Percentiles rank a stretch among this genome's conserved stretches.
phyloP scores from a whole-genome alignment of 2,113 vertebrate genomes.

The Cisticola juncidis region DNA sequence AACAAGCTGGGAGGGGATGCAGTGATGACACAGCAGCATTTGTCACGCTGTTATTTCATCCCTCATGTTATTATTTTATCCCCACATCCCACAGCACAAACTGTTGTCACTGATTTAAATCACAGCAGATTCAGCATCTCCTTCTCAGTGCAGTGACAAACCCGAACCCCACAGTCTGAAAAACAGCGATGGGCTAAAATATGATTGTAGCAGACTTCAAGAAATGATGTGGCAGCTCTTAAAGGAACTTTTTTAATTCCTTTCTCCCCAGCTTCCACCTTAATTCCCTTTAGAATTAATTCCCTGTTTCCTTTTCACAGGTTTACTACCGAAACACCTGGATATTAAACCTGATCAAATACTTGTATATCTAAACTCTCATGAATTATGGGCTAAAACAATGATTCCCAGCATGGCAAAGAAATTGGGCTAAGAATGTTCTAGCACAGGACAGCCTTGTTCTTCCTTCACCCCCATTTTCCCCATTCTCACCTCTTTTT shows the following conservation, averaged over 20 bases:
- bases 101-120: not conserved
- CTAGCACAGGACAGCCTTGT: not conserved
- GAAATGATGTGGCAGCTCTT: not conserved
- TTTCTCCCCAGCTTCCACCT: not conserved
- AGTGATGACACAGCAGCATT: not conserved
- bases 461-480: not conserved
- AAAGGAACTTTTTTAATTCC: not conserved
- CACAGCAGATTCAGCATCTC: not conserved
- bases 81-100: accelerated
- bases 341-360: not conserved
- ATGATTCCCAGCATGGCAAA: not conserved
- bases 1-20: not conserved
- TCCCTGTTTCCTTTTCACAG: not conserved
- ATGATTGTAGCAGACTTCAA: not conserved
- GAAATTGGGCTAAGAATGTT: not conserved
- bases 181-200: not conserved
- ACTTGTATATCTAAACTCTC: not conserved
- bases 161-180: not conserved
- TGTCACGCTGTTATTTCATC: not conserved
- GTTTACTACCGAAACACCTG: not conserved
- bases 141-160: not conserved
- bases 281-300: not conserved
- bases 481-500: not conserved
- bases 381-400: not conserved
- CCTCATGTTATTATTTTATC: accelerated